Base-by-base conservation (phyloP, 2,888 invertebrate species). In the Amphipoea oculea region DNA sequence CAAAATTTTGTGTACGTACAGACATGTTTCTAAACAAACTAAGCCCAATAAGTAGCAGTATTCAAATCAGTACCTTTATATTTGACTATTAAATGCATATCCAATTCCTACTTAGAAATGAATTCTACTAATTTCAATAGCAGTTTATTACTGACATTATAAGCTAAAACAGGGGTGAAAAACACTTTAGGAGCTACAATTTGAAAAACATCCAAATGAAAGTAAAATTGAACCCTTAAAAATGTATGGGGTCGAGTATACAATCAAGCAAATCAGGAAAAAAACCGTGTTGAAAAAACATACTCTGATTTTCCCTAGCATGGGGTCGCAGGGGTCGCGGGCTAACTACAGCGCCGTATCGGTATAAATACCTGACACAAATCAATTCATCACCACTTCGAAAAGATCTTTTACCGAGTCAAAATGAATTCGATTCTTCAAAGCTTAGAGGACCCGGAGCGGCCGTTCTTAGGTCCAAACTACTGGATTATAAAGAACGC, bases 401-500 rank as follows among this genome's bases (percentile, higher is more conserved):
- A 67, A 71, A 75, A 78, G 17, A 70, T 65, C 69, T 81, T 74
- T 83, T 51, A 77, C 81, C 77, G 79, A 70, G 66, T 62, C 65
- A 86, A 72, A 60, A 90, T 94, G 74, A 88, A 89, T 73, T 81
- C 87, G 60, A 90, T 95, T 82, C 82, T 94, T 0, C 29, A 89
- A 73, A 91, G 83, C 45, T 85, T 95, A 29, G 94, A 96, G 86
- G 92, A 95, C 76, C 92, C 94, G 7, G 79, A 91, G 0, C 90
- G 89, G 74, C 95, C 94, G 36, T 86, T 95, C 2, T 85, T 96
- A 36, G 96, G 92, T 73, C 96, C 95, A n/a, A 96, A 94, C 76
- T 93, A 92, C 84, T 95, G 95, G 95, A 91, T 95, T 23, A 79
- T 96, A 54, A 92, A 90, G 69, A 91, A 83, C 82, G 86, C 90